Evolutionary conservation across 2,888 invertebrate genomes (phyloP).

Genomic region (Argyra leucocephala): DNA sequence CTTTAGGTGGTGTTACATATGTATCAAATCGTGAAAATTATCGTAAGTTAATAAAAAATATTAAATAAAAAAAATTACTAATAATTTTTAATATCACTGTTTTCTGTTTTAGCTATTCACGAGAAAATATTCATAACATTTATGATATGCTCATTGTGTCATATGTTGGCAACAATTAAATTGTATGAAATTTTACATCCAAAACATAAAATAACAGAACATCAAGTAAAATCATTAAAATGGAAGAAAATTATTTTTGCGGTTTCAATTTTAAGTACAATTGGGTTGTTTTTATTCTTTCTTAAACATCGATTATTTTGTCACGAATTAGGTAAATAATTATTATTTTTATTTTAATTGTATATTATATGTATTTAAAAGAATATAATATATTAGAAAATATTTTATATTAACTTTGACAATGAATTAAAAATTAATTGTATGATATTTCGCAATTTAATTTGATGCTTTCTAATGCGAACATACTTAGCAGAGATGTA

Average conservation of each 20-base stretch:
- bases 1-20: slow-evolving; percentile 84
- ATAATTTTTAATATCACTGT: slow-evolving; percentile 7
- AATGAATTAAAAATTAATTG: too few species aligned
- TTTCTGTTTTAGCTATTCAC: slow-evolving; percentile 61
- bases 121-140: slow-evolving; percentile 87
- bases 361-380: slow-evolving; percentile 14
- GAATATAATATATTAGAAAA: too few species aligned
- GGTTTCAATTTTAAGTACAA: slow-evolving; percentile 66
- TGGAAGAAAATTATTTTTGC: slow-evolving; percentile 68
- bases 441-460: too few species aligned
- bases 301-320: slow-evolving; percentile 80
- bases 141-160: slow-evolving; percentile 72
- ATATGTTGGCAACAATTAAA: slow-evolving; percentile 69
- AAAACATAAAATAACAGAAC: slow-evolving; percentile 34
- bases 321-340: slow-evolving; percentile 71
- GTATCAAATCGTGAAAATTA: slow-evolving; percentile 92
- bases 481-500: too few species aligned
- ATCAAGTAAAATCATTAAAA: slow-evolving; percentile 47
- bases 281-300: slow-evolving; percentile 79
- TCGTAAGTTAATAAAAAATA: slow-evolving; percentile 55
- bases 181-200: slow-evolving; percentile 42
- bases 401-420: too few species aligned
- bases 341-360: slow-evolving; percentile 10
- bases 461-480: too few species aligned
- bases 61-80: too few species aligned